Conservation (phyloP, 1,140 invertebrate genomes). For the Agrypnia vestita region DNA sequence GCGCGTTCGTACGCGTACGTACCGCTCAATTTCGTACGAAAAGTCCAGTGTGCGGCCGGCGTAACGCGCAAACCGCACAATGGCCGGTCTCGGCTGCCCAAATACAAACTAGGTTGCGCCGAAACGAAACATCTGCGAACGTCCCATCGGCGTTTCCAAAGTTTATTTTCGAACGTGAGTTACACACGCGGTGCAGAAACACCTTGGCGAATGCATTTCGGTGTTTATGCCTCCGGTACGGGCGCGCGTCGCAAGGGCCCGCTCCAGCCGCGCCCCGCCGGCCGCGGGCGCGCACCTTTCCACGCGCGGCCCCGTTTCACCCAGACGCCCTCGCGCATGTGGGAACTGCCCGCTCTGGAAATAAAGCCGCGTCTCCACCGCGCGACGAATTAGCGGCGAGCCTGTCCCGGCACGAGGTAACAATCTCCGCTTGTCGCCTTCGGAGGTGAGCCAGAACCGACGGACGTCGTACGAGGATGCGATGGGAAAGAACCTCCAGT, state of each 20-base stretch:
- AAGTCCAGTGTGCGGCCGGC: no score
- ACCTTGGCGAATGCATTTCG: conserved; percentile 18
- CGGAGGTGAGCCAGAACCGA: no score
- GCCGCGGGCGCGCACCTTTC: not conserved
- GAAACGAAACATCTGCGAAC: conserved; percentile 34
- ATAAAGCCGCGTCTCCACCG: not conserved
- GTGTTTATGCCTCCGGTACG: conserved; percentile 26
- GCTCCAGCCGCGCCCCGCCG: not conserved
- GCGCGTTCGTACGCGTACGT: no score
- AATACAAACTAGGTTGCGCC: not conserved
- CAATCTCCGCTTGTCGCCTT: not conserved
- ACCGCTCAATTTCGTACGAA: no score
- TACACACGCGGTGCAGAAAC: conserved; percentile 32
- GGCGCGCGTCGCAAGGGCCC: not conserved
- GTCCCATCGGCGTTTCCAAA: conserved; percentile 26
- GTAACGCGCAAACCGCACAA: not conserved
- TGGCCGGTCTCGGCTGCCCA: not conserved
- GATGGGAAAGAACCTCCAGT: no score
- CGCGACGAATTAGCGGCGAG: not conserved
- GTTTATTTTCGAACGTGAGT: conserved; percentile 40
- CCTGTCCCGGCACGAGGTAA: not conserved
- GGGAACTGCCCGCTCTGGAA: conserved; percentile 19
- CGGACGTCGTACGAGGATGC: no score
- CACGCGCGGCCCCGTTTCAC: not conserved
- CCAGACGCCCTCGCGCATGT: conserved; percentile 4